These are phyloP conservation scores for Sialia sialis DNA, from an alignment of 2,113 vertebrate species.

Conservation along the genomic window DNA sequence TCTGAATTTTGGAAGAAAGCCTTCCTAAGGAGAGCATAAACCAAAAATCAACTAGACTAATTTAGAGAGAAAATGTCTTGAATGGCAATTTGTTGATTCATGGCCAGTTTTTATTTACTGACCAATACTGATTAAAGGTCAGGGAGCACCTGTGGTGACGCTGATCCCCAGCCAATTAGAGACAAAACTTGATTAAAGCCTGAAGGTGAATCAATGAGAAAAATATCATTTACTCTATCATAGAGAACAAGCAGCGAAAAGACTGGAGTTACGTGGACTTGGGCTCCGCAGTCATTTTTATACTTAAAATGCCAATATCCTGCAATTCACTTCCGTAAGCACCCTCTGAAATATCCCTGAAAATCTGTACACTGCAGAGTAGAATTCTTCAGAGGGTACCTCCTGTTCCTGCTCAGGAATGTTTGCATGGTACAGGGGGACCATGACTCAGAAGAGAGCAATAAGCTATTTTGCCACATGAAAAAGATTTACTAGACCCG, in stretches of 20 bases:
- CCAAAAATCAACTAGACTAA: constrained; percentile 38
- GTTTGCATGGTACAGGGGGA: neutral
- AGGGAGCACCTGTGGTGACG: neutral
- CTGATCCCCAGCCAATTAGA: neutral
- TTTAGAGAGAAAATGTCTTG: neutral
- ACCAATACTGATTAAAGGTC: constrained; percentile 7
- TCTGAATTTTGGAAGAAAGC: constrained; percentile 1
- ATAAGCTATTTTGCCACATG: neutral
- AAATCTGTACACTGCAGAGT: neutral
- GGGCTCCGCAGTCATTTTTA: constrained; percentile 21
- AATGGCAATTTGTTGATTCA: constrained; percentile 26
- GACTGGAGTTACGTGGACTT: constrained; percentile 20
- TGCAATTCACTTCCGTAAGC: neutral
- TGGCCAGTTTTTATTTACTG: constrained; percentile 19
- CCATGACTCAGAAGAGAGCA: neutral
- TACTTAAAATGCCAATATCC: neutral
- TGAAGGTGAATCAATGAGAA: constrained; percentile 32
- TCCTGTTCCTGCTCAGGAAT: neutral
- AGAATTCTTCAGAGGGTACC: neutral
- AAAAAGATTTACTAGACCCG: neutral
- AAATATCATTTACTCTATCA: constrained; percentile 6
- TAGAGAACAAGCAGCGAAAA: constrained; percentile 18
- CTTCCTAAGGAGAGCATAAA: neutral
- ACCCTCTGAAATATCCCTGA: neutral
- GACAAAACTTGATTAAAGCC: constrained; percentile 43